A percentile compares a stretch with the other conserved stretches of the same genome.
Evolutionary conservation across 2,797 vertebrate species (phyloP).

Genomic region (Chaenodraco wilsoni): DNA sequence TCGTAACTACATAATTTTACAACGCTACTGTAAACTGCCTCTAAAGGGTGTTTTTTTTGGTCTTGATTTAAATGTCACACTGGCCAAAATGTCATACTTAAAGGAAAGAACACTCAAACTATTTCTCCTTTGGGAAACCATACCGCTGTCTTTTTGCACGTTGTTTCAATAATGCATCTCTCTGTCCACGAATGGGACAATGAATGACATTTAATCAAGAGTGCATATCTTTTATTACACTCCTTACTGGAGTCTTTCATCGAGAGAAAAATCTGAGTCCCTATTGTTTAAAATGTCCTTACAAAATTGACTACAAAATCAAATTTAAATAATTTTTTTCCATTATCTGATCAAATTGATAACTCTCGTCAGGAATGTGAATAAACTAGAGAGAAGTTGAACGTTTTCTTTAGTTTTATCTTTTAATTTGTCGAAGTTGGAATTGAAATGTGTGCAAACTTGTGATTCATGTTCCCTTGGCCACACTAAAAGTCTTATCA

Average conservation of each 20-base stretch:
- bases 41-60: not conserved
- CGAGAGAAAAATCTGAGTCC: not conserved
- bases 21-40: not conserved
- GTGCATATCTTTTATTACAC: not conserved
- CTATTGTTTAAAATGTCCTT: not conserved
- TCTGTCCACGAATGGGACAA: not conserved
- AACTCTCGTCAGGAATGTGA: not conserved
- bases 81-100: not conserved
- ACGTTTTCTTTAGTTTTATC: not conserved
- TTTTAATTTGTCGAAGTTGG: not conserved
- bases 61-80: conserved; percentile 5
- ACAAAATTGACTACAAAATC: not conserved
- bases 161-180: too few species aligned
- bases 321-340: not conserved
- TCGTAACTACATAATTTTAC: not conserved
- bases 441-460: not conserved
- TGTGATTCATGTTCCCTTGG: conserved; percentile 3
- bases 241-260: not conserved
- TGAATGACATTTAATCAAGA: not conserved
- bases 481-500: conserved; percentile 13
- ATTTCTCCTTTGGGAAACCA: not conserved
- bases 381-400: not conserved
- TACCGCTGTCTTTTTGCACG: not conserved
- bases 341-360: not conserved
- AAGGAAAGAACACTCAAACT: not conserved